A percentile compares a stretch with the other conserved stretches of the same genome.
Evolutionary conservation across 2,797 vertebrate genomes (phyloP).

Genomic region (Phylloscopus collybita): DNA sequence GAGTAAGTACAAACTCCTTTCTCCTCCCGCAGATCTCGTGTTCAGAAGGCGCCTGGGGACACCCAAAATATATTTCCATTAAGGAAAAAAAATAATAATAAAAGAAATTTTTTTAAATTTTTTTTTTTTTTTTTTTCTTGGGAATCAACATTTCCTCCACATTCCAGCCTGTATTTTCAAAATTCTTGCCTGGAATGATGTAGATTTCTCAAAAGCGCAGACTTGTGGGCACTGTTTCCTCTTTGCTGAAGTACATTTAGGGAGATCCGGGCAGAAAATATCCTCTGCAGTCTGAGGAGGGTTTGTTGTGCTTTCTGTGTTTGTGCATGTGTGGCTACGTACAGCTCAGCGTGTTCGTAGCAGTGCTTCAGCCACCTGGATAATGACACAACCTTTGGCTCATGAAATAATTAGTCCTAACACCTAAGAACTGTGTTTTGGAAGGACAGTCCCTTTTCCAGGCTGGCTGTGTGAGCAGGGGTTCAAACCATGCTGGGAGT

Average conservation of each 20-base stretch:
- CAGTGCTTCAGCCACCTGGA: not conserved
- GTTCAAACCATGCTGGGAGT: not conserved
- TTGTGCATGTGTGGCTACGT: not conserved
- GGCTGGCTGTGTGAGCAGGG: not conserved
- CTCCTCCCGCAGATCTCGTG: not conserved
- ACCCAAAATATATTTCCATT: not conserved
- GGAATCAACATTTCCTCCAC: constrained; percentile 10
- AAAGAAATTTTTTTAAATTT: not conserved
- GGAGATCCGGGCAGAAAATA: not conserved
- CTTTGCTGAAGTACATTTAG: not conserved
- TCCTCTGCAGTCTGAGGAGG: not conserved
- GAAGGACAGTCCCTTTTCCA: not conserved
- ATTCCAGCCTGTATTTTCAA: constrained; percentile 22
- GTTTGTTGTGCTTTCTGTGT: not conserved
- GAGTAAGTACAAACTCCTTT: constrained; percentile 82
- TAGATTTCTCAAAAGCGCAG: constrained; percentile 16
- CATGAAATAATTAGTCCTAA: not conserved
- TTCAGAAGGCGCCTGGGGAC: not conserved
- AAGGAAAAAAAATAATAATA: not conserved
- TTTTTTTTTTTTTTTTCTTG: not conserved
- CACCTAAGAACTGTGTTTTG: not conserved
- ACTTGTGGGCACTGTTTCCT: not conserved
- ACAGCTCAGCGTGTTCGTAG: not conserved
- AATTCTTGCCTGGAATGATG: not conserved
- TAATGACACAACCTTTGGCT: not conserved